Base-by-base conservation (phyloP, 2,888 invertebrate species). In the Physocephala rufipes region DNA sequence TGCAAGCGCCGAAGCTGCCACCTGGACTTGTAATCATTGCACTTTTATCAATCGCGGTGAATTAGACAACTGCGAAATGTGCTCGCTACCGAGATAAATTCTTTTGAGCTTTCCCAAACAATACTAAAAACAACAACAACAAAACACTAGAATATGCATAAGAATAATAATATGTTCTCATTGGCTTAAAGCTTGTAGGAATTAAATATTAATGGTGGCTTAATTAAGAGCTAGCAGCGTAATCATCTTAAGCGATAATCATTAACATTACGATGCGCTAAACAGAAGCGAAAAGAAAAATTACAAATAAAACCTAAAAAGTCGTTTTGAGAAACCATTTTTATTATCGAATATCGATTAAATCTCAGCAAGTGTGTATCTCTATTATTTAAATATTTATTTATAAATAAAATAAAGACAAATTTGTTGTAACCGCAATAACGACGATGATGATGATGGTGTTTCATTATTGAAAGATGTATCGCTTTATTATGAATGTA, bases 1-100 rank as follows among this genome's bases (percentile, higher is more conserved):
- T n/a, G 67, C 74, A 28, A 79, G 77, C 36, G 75, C 77, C n/a
- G 77, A 77, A 64, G 85, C 86, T 49, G 84, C 86, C 67, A 83
- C 84, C 70, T 98, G 98, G 97, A 95, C 95, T 43, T 98, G 98
- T 86, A 90, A 91, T 78, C 93, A 95, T 82, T 98, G 98, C 90
- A 98, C 98, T 74, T 98, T 92, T 88, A 91, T 96, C 84, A 98
- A 98, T 89, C 90, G 90, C 75, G 88, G 91, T 74, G 91, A 91
- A 75, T 89, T 90, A 76, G 89, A 88, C 79, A 89, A 90, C 77
- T 97, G 97, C 88, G 97, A 97, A 87, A 96, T 97, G 90, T 97
- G 97, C 89, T 92, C 91, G 84, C 89, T 96, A 86, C 96, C 97
- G 76, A 90, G 92, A 89, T 76, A 78, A 76, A 72, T 66, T 9